Base-by-base conservation (phyloP, 1,140 invertebrate species). In the Prorops nasuta region DNA sequence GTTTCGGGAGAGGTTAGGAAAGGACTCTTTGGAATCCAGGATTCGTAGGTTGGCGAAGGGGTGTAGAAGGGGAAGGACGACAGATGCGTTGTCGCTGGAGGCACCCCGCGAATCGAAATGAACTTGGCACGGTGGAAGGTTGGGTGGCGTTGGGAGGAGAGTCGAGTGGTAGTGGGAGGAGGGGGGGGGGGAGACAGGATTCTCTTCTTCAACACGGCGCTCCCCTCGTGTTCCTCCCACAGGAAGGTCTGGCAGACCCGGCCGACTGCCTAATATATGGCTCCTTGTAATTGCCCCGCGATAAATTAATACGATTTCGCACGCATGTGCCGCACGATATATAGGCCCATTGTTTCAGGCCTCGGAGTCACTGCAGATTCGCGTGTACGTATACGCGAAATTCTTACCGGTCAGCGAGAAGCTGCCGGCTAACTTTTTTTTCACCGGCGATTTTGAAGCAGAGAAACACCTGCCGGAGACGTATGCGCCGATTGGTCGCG, bases 271-370 rank as follows among this genome's bases (percentile, higher is more conserved):
- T 67, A 69, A 69, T 69, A 64, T 68, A 69, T 65, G 57, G 60
- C 66, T 67, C 56, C 62, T 71, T 71, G 67, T 71, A 70, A 71
- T 71, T 71, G 64, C 67, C 50, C 58, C 38, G 53, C 67, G 62
- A 70, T 71, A 71, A 71, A 71, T 71, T 71, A 71, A 71, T 71
- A 69, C 63, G 60, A 71, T 71, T 71, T 71, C 67, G 64, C 67
- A 70, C 69, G 69, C 69, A 71, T 71, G 59, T 71, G 69, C 64
- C 64, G 56, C 67, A 67, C 56, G 56, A 71, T 69, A 69, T 71
- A 69, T 67, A 69, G 67, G 40, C 46, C 58, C 67, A 68, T 69
- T 69, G 69, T 71, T 65, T 60, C 55, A 49, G 37, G 43, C 45
- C 45, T 50, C 22, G 53, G 50, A 36, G 34, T 19, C 14, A 22